Conservation (phyloP, 2,113 vertebrate genomes). For the Callaeas wilsoni region DNA sequence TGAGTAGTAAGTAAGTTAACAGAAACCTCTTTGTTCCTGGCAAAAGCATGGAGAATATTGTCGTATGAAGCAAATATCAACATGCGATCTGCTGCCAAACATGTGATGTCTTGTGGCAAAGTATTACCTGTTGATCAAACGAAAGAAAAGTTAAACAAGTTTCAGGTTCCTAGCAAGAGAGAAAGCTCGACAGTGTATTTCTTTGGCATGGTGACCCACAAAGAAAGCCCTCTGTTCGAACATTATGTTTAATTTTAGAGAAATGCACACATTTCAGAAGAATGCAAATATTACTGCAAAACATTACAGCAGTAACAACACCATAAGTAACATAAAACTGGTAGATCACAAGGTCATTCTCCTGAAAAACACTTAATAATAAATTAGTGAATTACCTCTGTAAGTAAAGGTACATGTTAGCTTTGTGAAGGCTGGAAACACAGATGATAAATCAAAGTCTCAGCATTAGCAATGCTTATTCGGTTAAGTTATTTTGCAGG, state of each 20-base stretch:
- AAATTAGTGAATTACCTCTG: not conserved
- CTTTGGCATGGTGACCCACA: not conserved
- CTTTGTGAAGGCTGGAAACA: not conserved
- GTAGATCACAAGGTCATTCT: accelerated
- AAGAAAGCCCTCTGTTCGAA: not conserved
- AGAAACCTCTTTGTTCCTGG: conserved; percentile 85
- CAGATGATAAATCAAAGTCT: not conserved
- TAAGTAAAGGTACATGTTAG: accelerated
- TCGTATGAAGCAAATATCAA: conserved; percentile 86
- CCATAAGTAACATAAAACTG: accelerated
- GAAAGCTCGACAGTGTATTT: not conserved
- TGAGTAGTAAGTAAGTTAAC: not conserved
- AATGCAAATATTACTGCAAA: not conserved
- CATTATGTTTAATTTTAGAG: not conserved
- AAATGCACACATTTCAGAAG: not conserved
- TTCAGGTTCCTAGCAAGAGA: not conserved
- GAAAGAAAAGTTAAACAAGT: not conserved
- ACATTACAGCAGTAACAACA: not conserved
- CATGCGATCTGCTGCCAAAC: conserved; percentile 88
- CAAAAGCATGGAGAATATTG: conserved; percentile 81
- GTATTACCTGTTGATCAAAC: conserved; percentile 82
- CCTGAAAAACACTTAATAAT: not conserved
- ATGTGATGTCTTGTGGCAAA: conserved; percentile 85
- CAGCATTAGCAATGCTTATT: not conserved
- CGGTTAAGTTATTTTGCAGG: not conserved